Percentiles rank a stretch among this genome's conserved stretches.
These are phyloP conservation scores for Salvelinus namaycush DNA, from an alignment of 2,113 vertebrate species.

Conservation along the genomic window DNA sequence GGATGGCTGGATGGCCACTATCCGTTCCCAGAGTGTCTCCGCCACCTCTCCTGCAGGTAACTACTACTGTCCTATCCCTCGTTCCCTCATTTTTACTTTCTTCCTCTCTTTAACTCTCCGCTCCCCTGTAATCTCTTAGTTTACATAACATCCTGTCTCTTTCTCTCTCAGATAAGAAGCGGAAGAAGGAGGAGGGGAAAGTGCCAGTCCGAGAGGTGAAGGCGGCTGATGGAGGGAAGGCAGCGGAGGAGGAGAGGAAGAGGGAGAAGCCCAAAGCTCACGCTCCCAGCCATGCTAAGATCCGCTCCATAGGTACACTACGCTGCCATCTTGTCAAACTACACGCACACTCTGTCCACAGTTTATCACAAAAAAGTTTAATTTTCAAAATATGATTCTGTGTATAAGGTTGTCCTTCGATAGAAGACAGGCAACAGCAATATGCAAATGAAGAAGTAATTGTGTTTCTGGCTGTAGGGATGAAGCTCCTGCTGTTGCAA, in stretches of 20 bases:
- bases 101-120: not conserved
- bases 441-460: not conserved
- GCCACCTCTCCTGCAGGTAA: slow-evolving; percentile 73
- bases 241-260: slow-evolving; percentile 85
- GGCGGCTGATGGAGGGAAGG: slow-evolving; percentile 55
- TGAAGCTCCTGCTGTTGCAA: not conserved
- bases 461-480: not conserved
- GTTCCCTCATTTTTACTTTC: not conserved
- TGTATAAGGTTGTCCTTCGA: not conserved
- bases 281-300: slow-evolving; percentile 91
- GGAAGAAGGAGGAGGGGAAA: slow-evolving; percentile 84
- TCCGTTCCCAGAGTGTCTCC: slow-evolving; percentile 88
- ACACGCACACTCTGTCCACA: not conserved
- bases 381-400: not conserved
- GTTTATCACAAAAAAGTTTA: not conserved
- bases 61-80: too few relatives aligned
- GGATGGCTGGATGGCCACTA: slow-evolving; percentile 94
- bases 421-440: not conserved
- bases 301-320: slow-evolving; percentile 87
- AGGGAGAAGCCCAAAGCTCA: slow-evolving; percentile 90
- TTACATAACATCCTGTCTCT: not conserved
- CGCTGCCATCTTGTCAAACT: not conserved
- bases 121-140: not conserved
- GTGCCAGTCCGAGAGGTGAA: slow-evolving; percentile 65
- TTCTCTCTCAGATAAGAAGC: slow-evolving; percentile 81